Conservation (phyloP, 2,797 vertebrate species). For the Sebastes aleutianus region DNA sequence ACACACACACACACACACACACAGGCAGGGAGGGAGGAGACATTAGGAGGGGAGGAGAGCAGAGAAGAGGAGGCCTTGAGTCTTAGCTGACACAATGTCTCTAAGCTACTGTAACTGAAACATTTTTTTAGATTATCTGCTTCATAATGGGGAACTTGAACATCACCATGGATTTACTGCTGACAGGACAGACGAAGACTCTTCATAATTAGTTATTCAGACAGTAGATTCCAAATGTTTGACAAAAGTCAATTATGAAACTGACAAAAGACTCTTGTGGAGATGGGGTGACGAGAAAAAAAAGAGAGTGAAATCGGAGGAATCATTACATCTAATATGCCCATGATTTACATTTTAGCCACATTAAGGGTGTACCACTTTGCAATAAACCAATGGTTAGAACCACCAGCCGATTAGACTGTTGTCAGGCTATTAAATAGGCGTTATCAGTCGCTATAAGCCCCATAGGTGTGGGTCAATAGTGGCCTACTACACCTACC, state of each 20-base stretch:
- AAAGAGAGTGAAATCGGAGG: not conserved
- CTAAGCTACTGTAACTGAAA: conserved; percentile 58
- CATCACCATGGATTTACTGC: conserved; percentile 33
- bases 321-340: conserved; percentile 2
- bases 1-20: not conserved
- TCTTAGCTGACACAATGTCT: conserved; percentile 58
- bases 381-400: not conserved
- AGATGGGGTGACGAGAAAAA: not conserved
- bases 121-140: conserved; percentile 13
- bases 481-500: no score
- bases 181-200: conserved; percentile 39
- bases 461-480: no score
- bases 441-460: no score
- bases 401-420: no score
- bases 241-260: conserved; percentile 15
- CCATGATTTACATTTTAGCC: not conserved
- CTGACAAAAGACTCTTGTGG: not conserved
- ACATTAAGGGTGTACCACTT: not conserved
- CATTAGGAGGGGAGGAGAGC: conserved; percentile 39
- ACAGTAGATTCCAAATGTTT: conserved; percentile 21
- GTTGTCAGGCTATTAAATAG: no score
- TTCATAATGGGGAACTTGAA: conserved; percentile 41
- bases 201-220: not conserved
- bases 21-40: conserved; percentile 20
- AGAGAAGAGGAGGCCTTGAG: conserved; percentile 42